Conservation (phyloP, 2,113 vertebrate species). For the Stictonetta naevosa region DNA sequence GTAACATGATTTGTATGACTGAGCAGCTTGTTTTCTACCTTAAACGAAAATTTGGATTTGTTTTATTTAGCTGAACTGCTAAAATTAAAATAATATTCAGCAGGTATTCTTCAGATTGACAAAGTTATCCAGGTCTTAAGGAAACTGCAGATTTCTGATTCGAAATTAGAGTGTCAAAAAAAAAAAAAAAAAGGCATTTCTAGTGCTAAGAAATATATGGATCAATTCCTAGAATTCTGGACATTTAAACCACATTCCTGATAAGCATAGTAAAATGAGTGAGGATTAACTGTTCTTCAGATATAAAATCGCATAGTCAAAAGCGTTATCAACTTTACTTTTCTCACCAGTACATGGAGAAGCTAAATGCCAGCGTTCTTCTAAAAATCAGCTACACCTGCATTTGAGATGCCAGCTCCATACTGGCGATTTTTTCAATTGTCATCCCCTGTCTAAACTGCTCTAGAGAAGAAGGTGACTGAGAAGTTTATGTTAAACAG, state of each 20-base stretch:
- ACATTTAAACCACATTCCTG: not conserved
- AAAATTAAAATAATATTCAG: not conserved
- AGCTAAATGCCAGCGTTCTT: not conserved
- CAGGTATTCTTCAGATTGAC: not conserved
- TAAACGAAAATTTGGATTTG: not conserved
- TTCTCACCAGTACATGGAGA: not conserved
- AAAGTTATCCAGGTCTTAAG: not conserved
- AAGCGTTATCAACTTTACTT: not conserved
- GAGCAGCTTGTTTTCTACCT: not conserved
- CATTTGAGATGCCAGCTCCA: not conserved
- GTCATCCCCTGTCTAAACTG: not conserved
- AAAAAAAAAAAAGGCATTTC: not conserved
- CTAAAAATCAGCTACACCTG: not conserved
- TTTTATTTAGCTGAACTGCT: not conserved
- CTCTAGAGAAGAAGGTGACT: conserved; percentile 45
- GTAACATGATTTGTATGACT: not conserved
- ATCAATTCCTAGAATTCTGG: not conserved
- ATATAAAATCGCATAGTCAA: not conserved
- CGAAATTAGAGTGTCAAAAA: not conserved
- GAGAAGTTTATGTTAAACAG: conserved; percentile 58
- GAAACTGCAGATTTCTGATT: not conserved
- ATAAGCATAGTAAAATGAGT: not conserved
- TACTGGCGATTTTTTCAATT: conserved; percentile 4
- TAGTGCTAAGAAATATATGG: not conserved
- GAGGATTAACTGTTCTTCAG: not conserved